Percentiles rank a stretch among this genome's conserved stretches.
Evolutionary conservation across 2,113 vertebrate genomes (phyloP).

Genomic region (Progne subis): DNA sequence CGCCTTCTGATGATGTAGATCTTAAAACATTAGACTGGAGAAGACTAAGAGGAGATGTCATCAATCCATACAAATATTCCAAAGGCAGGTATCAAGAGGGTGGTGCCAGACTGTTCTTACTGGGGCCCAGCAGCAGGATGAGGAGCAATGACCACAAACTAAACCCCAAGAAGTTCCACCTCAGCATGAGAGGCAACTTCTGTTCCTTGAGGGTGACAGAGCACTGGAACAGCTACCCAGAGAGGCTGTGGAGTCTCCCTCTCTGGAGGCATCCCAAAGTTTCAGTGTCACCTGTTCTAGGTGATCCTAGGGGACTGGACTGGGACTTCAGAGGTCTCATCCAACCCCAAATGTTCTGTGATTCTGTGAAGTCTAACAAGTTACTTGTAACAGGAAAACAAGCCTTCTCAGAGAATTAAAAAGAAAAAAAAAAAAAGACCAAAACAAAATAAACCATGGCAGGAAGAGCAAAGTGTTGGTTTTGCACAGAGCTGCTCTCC

Average conservation of each 20-base stretch:
- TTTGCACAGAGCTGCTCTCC: not conserved
- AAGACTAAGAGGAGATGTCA: not conserved
- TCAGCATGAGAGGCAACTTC: not conserved
- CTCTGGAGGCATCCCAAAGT: not conserved
- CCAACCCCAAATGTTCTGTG: not conserved
- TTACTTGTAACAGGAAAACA: not conserved
- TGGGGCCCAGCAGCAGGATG: not conserved
- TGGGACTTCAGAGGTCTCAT: not conserved
- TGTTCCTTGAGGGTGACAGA: not conserved
- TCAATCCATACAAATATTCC: not conserved
- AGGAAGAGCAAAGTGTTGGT: not conserved
- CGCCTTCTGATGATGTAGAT: not conserved
- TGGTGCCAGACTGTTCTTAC: not conserved
- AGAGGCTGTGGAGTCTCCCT: not conserved
- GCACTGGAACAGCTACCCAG: not conserved
- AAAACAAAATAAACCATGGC: not conserved
- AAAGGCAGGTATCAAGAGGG: not conserved
- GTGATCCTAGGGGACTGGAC: not conserved
- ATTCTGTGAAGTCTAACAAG: not conserved
- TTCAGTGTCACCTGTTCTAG: not conserved
- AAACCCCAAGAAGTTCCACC: not conserved
- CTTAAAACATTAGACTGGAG: not conserved
- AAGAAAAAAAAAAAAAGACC: not conserved
- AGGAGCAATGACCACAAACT: not conserved
- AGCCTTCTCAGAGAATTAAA: not conserved